Evolutionary conservation across 2,113 vertebrate species (phyloP).

Genomic region (Ophthalmotilapia sp.): DNA sequence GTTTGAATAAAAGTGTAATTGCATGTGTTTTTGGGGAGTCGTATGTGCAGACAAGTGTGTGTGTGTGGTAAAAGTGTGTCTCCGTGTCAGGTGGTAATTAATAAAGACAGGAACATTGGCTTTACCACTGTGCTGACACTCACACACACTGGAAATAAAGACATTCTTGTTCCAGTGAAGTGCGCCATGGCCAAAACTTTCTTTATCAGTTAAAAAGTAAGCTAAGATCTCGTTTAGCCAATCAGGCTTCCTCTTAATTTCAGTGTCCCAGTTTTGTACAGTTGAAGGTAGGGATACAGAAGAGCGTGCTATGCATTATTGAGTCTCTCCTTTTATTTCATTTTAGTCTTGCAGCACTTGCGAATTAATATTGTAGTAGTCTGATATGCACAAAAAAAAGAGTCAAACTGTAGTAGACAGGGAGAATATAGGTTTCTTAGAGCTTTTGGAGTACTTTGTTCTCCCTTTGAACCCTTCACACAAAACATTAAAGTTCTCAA

Average conservation of each 20-base stretch:
- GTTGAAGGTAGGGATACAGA: slow-evolving; percentile 10
- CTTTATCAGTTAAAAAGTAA: slow-evolving; percentile 11
- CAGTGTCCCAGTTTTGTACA: slow-evolving; percentile 2
- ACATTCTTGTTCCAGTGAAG: not conserved
- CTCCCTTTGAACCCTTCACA: not conserved
- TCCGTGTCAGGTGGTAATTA: slow-evolving; percentile 66
- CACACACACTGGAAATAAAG: not conserved
- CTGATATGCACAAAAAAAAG: slow-evolving; percentile 7
- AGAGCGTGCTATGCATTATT: slow-evolving; percentile 44
- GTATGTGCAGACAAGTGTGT: not conserved
- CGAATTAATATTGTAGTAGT: slow-evolving; percentile 53
- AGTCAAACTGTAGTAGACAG: not conserved
- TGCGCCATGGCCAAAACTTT: not conserved
- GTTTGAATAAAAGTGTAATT: not conserved
- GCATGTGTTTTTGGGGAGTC: slow-evolving; percentile 3
- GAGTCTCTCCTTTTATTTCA: slow-evolving; percentile 24
- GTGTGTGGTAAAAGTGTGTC: not conserved
- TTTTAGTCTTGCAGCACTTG: slow-evolving; percentile 17
- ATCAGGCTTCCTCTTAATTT: slow-evolving; percentile 10
- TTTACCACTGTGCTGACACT: slow-evolving; percentile 47
- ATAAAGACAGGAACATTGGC: slow-evolving; percentile 68
- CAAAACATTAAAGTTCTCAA: not conserved
- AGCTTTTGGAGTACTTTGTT: not conserved
- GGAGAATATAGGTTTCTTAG: not conserved
- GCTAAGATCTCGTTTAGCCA: not conserved